Evolutionary conservation across 1,140 invertebrate genomes (phyloP).

Genomic region (Antheraea pernyi): DNA sequence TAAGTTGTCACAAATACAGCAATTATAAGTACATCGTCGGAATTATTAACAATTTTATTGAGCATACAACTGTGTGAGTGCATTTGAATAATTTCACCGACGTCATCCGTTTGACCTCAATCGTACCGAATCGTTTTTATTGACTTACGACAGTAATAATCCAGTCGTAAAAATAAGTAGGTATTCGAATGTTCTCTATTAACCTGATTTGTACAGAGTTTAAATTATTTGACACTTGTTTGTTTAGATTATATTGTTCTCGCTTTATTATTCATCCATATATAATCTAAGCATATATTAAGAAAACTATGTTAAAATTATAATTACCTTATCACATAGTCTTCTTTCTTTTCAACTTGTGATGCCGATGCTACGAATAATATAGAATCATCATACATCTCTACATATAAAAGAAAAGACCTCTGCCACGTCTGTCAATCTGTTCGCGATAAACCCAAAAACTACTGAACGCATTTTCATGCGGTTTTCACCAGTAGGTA

Average conservation of each 20-base stretch:
- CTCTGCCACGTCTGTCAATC: too few relatives aligned
- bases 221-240: constrained; percentile 21
- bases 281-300: too few relatives aligned
- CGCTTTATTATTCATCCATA: not conserved
- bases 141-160: not conserved
- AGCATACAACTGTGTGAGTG: not conserved
- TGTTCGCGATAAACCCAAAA: too few relatives aligned
- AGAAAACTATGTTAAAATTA: too few relatives aligned
- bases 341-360: too few relatives aligned
- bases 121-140: constrained; percentile 5
- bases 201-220: constrained; percentile 21
- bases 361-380: too few relatives aligned
- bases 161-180: not conserved
- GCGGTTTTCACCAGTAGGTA: too few relatives aligned
- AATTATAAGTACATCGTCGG: not conserved
- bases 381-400: too few relatives aligned
- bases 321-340: too few relatives aligned
- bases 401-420: too few relatives aligned
- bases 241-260: not conserved
- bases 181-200: constrained; percentile 6
- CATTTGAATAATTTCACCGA: not conserved
- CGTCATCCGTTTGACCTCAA: not conserved
- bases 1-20: not conserved
- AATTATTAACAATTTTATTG: constrained; percentile 13
- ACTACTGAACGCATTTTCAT: too few relatives aligned